Conservation (phyloP, 2,797 vertebrate genomes). For the Miichthys miiuy region DNA sequence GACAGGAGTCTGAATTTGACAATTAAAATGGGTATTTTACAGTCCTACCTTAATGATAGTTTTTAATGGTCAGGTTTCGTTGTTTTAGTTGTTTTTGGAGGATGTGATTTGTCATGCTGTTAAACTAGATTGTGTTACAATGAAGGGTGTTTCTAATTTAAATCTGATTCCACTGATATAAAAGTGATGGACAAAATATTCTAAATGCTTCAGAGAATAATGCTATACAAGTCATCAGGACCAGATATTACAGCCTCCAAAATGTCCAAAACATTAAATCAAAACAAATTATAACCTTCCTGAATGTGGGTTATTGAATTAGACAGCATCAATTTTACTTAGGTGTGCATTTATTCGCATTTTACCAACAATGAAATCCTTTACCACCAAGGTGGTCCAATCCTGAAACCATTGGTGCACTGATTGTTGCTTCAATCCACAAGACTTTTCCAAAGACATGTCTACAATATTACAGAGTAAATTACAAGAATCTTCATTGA, state of each 20-base stretch:
- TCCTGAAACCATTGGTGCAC: neutral
- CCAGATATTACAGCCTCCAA: no score
- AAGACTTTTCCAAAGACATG: neutral
- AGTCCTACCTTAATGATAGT: neutral
- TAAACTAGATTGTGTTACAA: neutral
- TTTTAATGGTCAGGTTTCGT: no score
- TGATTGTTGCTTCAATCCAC: neutral
- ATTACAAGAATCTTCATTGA: neutral
- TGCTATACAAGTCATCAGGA: neutral
- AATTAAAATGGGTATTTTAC: neutral
- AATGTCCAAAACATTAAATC: no score
- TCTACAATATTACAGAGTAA: neutral
- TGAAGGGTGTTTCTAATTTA: neutral
- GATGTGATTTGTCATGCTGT: neutral
- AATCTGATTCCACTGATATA: neutral
- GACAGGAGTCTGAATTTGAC: neutral
- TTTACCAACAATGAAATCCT: neutral
- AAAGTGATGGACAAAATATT: neutral
- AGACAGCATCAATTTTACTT: neutral
- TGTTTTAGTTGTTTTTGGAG: neutral
- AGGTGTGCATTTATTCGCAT: neutral
- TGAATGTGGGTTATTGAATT: no score
- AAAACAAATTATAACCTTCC: no score
- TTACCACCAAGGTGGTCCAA: neutral
- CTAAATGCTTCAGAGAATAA: neutral